These are phyloP conservation scores for Paramacrobiotus metropolitanus DNA, from an alignment of 1,140 invertebrate genomes.

Conservation along the genomic window DNA sequence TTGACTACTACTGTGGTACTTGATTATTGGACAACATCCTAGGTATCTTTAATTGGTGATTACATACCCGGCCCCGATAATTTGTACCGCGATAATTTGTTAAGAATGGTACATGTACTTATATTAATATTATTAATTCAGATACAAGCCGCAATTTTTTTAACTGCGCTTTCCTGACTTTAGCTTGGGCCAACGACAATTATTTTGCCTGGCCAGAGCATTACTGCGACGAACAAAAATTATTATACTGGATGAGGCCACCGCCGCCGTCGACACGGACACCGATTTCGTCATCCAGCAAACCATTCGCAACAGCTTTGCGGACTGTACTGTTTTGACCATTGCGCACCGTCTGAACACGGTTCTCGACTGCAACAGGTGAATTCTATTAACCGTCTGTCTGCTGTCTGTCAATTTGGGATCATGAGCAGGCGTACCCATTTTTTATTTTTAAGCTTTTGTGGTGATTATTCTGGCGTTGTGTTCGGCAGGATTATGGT, in stretches of 20 bases:
- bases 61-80: too few relatives aligned
- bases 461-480: too few relatives aligned
- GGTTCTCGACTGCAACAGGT: neutral
- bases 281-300: neutral
- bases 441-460: neutral
- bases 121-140: too few relatives aligned
- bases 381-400: neutral
- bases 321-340: neutral
- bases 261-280: neutral
- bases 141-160: too few relatives aligned
- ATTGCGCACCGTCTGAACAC: neutral
- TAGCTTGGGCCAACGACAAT: neutral
- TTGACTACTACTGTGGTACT: too few relatives aligned
- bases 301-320: neutral
- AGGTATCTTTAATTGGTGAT: too few relatives aligned
- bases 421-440: neutral
- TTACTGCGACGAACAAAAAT: neutral
- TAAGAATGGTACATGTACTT: neutral
- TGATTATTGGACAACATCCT: too few relatives aligned
- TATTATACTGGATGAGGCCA: neutral
- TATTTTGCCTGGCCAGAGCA: neutral
- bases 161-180: neutral
- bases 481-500: too few relatives aligned
- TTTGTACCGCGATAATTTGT: neutral
- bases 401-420: neutral